Base-by-base conservation (phyloP, 2,797 vertebrate species). In the Taeniopygia guttata region DNA sequence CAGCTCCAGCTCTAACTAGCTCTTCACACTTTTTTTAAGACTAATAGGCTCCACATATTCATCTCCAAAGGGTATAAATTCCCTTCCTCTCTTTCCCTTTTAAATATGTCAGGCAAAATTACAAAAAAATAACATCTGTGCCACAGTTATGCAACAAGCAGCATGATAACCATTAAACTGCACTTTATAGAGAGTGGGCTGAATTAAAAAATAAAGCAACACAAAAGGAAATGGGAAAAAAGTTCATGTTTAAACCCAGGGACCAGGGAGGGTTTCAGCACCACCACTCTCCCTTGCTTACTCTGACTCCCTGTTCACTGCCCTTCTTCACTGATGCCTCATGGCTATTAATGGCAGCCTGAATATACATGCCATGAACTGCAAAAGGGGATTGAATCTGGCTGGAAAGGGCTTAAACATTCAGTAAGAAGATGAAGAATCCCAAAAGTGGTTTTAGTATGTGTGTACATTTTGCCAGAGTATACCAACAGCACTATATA, bases 1-100 rank as follows among this genome's bases (percentile, higher is more conserved):
- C 93, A 92, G 89, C 92, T 92, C 45, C 8, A 2, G 89, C 91
- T 81, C 87, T 93, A 92, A 94, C 79, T 84, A 94, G 92, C 91
- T 94, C 94, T 94, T 96, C 91, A 95, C 94, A 85, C 82, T 97
- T 96, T 93, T 94, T 92, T 88, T 34, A 94, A 92, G 89, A 86
- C 94, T 92, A 96, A 96, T 56, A 84, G 91, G 84, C 91, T 96
- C 79, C 92, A 78, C 63, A 81, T 77, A 94, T 59, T 94, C 91
- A 95, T 85, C 69, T 96, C 95, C 72, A 74, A 89, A 75, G 84
- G 77, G 51, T 60, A 92, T 55, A 89, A 94, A 93, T 89, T 95
- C 94, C 84, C 48, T 74, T 94, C 87, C 76, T 93, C 84, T 86
- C 79, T 83, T 82, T 90, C 34, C 36, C 79, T 91, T 95, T 92